Base-by-base conservation (phyloP, 2,888 invertebrate species). In the Parnassius apollo region DNA sequence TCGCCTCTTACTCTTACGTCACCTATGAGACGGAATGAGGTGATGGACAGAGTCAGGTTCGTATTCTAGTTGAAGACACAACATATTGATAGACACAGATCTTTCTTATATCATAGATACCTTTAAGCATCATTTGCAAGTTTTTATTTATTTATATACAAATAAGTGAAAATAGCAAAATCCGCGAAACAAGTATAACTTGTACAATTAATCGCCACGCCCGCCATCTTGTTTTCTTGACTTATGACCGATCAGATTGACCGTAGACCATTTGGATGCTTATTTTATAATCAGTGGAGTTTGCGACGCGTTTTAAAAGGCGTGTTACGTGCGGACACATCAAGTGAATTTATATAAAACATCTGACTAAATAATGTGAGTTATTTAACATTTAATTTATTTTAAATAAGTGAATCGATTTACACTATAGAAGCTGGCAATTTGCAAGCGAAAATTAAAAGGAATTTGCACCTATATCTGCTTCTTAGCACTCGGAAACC, bases 191-290 rank as follows among this genome's bases (percentile, higher is more conserved):
- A 25, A 61, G 61, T 52, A 2, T 57, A 57, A 50, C 61, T 42
- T 53, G 66, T 57, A 59, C 53, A 55, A 22, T 49, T 63, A 55
- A 61, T 59, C 48, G 53, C 22, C 18, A 1, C 45, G 57, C n/a
- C 58, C 45, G 59, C 62, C 56, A 59, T 56, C 57, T 61, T 65
- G 65, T 62, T 66, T 65, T 54, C 61, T 63, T 67, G 67, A 65
- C 67, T 64, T 67, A 59, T 67, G 67, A 67, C 67, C 67, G 51
- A 25, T 42, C 62, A 57, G 4, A 58, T 49, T 59, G 13, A 50
- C 44, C 61, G 50, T 51, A 61, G 56, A 51, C 45, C 49, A 60
- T 44, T 45, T 42, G 10, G 11, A 42, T 25, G 1, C 2, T 42
- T 42, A 12, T 54, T 54, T 51, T 9, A 2, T 46, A 53, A 44